Base-by-base conservation (phyloP, 2,113 vertebrate genomes). In the Malaclemys terrapin region DNA sequence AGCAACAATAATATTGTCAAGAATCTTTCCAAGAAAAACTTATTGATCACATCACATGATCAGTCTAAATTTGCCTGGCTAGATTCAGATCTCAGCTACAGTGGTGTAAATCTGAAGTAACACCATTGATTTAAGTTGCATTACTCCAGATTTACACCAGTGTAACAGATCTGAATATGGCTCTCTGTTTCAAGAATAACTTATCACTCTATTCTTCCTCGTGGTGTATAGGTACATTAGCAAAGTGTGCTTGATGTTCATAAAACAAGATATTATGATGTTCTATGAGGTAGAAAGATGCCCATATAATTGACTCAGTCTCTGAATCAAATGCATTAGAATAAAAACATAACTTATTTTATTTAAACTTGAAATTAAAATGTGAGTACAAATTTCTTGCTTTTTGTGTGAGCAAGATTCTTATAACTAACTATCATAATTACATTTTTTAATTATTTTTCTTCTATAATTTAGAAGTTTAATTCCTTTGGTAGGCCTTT, bases 381-480 rank as follows among this genome's bases (percentile, higher is more conserved):
- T 31, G 4, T 47, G 47, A 42, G 20, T 54, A 10, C 78, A 80
- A 79, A 56, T 75, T 9, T 83, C 22, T 8, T 50, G 69, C 4
- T 75, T 85, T 24, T 1, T 29, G 35, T 56, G 29, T 12, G 45
- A 53, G 82, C 42, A 57, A 84, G 59, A 52, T 10, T 35, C 5
- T 31, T 80, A 29, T 76, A 76, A 76, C 72, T 76, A 76, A 45
- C 10, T 10, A 24, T 25, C 42, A 45, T 45, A 76, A 45, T 24
- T 45, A 38, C 38, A 42, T 50, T 50, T 31, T 80, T 7, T 45
- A 3, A 31, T 45, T 5, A 31, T 38, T 27, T 31, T 1, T 8
- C 6, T 35, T 62, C 22, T 14, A 2, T 82, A 53, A 10, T n/a
- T 16, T 0, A 9, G 11, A 8, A 53, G 1, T 38, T 7, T 65